These are phyloP conservation scores for Pachyseris speciosa DNA, from an alignment of 64 coral and sea anemone genomes.

Conservation along the genomic window DNA sequence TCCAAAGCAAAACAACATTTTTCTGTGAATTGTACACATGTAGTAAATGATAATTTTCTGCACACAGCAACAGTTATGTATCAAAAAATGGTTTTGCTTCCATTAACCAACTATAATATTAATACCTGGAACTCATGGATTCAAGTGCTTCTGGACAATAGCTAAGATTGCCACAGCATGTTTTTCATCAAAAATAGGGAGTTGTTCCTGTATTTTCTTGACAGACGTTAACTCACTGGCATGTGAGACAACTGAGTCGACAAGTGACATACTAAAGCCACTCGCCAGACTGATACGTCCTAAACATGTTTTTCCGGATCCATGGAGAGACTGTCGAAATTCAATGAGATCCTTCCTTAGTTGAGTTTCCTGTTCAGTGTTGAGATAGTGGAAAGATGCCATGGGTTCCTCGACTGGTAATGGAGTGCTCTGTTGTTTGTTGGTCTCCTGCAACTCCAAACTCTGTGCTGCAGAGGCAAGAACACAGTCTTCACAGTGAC, in stretches of 20 bases:
- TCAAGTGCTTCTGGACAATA: not conserved
- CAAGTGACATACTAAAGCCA: not conserved
- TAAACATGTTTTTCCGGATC: not conserved
- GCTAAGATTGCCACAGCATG: not conserved
- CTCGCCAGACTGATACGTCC: not conserved
- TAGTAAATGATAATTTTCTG: not conserved
- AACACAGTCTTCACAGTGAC: not conserved
- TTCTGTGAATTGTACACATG: not conserved
- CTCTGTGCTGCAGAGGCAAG: not conserved
- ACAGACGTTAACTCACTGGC: not conserved
- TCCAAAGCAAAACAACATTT: not conserved
- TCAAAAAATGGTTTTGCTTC: not conserved
- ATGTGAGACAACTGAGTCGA: not conserved
- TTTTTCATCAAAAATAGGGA: not conserved
- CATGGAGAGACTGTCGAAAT: not conserved
- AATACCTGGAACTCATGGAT: not conserved
- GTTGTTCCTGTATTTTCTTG: not conserved
- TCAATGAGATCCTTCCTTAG: constrained; percentile 7
- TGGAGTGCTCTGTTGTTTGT: not conserved
- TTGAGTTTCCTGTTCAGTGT: constrained; percentile 14
- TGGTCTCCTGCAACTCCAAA: not conserved
- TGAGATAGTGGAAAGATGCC: not conserved
- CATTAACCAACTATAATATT: not conserved
- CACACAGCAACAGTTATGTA: not conserved
- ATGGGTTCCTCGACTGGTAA: not conserved